Evolutionary conservation across 1,140 invertebrate species (phyloP), one percentile per base, ranked within the genome.

Genomic region (Maniola jurtina): DNA sequence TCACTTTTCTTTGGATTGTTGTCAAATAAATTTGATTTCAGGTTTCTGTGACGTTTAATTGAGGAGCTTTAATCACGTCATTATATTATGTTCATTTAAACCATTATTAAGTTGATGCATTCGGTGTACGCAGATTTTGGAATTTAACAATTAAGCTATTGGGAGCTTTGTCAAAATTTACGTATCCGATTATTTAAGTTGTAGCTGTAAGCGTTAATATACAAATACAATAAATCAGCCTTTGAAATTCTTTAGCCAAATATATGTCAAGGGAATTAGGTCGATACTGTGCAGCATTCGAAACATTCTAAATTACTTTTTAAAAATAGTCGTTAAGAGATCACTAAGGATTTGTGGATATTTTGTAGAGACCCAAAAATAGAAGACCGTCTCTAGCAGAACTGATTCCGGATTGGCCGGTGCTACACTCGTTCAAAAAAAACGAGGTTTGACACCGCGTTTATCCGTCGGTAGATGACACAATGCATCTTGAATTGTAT

Each of bases 371-470:
- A 89, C 75, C 81, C 72, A 80, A 87, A 80, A 88, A 79, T 82
- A 94, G 97, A 93, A 94, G 97, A 92, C 95, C 94, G 81, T 98
- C 97, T 74, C 93, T 98, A 90, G 97, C 97, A 79, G 97, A 98
- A 92, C 92, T 98, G 93, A 98, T 99, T 91, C 97, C 97, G 79
- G 97, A 98, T 93, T 99, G 97, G 97, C 97, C 97, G 80, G 95
- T 94, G 80, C 94, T 98, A 79, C 96, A 98, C 92, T 95, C 95
- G 92, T 96, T 96, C 93, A 93, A 92, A 92, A 94, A 92, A 92
- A 93, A 92, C 92, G 94, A 95, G 94, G 94, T 95, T 95, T 93
- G 93, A 93, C 85, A 91, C 80, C 76, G 76, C 77, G 71, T 74
- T 75, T 76, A 77, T 80, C 69, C 74, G 76, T 78, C 77, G 67